Conservation (phyloP, 2,797 vertebrate species). For the Pangasius djambal region DNA sequence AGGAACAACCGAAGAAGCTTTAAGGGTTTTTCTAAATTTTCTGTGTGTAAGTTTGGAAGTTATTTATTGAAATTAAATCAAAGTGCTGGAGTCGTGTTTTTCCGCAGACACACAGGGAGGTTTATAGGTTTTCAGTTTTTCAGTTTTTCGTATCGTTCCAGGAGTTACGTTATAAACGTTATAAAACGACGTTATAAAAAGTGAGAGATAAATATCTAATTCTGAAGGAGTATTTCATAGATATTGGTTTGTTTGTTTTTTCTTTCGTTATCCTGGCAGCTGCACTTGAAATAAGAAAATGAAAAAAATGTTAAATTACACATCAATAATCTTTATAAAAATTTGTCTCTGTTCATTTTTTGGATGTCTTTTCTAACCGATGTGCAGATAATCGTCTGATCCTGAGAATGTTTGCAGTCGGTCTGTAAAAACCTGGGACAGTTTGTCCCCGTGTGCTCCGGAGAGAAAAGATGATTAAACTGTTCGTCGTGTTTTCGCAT, state of each 20-base stretch:
- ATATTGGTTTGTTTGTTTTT: background rate
- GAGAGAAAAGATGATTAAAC: background rate
- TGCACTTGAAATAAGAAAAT: background rate
- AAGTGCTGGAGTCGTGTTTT: background rate
- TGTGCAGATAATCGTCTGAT: background rate
- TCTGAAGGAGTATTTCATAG: background rate
- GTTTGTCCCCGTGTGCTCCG: no score
- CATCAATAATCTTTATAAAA: background rate
- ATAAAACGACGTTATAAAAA: background rate
- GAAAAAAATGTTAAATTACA: background rate
- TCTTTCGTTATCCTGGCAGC: background rate
- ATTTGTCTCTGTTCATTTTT: background rate
- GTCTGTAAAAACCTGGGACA: background rate
- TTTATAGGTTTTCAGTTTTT: background rate
- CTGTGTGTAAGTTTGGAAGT: background rate
- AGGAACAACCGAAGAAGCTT: background rate
- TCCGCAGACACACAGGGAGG: background rate
- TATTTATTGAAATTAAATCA: background rate
- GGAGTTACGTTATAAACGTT: background rate
- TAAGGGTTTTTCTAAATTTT: background rate
- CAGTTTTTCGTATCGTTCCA: background rate
- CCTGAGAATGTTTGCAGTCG: background rate
- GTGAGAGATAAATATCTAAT: background rate
- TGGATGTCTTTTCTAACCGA: background rate
- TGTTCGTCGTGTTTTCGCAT: background rate